Evolutionary conservation across 2,888 invertebrate species (phyloP).

Genomic region (Agonum fuliginosum): DNA sequence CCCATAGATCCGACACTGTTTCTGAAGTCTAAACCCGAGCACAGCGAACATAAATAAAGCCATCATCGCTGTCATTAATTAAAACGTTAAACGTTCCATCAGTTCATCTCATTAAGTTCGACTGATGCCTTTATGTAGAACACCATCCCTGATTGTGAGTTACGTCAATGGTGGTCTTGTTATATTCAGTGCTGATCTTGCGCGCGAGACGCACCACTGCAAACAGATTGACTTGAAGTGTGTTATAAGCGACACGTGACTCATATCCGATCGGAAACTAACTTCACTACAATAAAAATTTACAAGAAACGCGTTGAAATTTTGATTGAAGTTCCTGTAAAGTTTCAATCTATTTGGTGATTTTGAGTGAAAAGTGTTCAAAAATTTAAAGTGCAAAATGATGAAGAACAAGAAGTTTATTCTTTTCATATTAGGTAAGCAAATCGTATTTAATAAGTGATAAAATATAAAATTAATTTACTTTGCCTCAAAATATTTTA

Average conservation of each 20-base stretch:
- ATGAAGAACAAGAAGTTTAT: constrained; percentile 53
- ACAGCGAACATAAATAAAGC: neutral
- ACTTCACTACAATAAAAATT: neutral
- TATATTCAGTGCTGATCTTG: constrained; percentile 51
- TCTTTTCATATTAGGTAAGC: constrained; percentile 50
- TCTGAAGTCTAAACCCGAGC: neutral
- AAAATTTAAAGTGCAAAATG: constrained; percentile 29
- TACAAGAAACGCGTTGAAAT: constrained; percentile 6
- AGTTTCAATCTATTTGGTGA: neutral
- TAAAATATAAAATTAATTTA: neutral
- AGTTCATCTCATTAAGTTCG: constrained; percentile 12
- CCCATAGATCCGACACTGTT: no score
- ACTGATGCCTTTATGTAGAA: constrained; percentile 38
- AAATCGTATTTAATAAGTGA: neutral
- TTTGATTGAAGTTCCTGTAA: neutral
- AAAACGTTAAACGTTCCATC: no score
- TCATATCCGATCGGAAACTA: constrained; percentile 45
- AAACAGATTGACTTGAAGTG: constrained; percentile 39
- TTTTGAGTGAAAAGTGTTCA: neutral
- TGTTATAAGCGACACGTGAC: constrained; percentile 49
- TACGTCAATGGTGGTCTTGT: constrained; percentile 54
- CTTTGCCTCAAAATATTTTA: no score
- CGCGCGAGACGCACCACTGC: constrained; percentile 27
- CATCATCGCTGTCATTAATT: neutral
- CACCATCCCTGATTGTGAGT: constrained; percentile 52